A percentile compares a stretch with the other conserved stretches of the same genome.
These are phyloP conservation scores for Anoplophora glabripennis DNA, from an alignment of 1,140 invertebrate species.

Conservation along the genomic window DNA sequence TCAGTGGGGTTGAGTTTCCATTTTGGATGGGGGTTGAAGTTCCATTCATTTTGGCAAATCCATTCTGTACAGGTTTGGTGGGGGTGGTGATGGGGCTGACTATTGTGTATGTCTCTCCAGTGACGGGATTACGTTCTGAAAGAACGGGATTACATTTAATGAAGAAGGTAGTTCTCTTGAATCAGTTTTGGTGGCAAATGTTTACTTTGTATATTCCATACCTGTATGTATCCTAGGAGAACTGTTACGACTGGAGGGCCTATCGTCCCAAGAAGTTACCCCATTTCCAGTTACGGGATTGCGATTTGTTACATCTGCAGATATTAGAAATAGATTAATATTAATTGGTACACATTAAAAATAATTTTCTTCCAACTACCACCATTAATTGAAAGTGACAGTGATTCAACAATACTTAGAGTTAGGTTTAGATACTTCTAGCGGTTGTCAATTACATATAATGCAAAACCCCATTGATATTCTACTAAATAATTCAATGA, in stretches of 20 bases:
- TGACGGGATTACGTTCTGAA: conserved; percentile 47
- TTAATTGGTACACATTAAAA: neutral
- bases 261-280: conserved; percentile 47
- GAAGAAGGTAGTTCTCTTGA: neutral
- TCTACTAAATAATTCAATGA: too few relatives aligned
- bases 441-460: too few relatives aligned
- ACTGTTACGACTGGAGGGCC: conserved; percentile 21
- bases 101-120: conserved; percentile 44
- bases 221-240: conserved; percentile 34
- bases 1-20: conserved; percentile 4
- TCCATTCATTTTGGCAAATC: conserved; percentile 9
- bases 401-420: too few relatives aligned
- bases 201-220: conserved; percentile 22
- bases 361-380: neutral
- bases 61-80: conserved; percentile 30
- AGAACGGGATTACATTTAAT: conserved; percentile 19
- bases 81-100: conserved; percentile 38
- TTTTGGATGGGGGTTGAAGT: conserved; percentile 11
- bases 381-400: too few relatives aligned
- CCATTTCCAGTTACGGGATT: conserved; percentile 60
- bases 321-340: conserved; percentile 10
- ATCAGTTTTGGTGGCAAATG: too few relatives aligned
- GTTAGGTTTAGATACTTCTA: too few relatives aligned
- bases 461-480: too few relatives aligned
- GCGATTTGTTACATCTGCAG: conserved; percentile 47